phyloP scores from a whole-genome alignment of 2,797 vertebrate genomes.

The Nasua narica region DNA sequence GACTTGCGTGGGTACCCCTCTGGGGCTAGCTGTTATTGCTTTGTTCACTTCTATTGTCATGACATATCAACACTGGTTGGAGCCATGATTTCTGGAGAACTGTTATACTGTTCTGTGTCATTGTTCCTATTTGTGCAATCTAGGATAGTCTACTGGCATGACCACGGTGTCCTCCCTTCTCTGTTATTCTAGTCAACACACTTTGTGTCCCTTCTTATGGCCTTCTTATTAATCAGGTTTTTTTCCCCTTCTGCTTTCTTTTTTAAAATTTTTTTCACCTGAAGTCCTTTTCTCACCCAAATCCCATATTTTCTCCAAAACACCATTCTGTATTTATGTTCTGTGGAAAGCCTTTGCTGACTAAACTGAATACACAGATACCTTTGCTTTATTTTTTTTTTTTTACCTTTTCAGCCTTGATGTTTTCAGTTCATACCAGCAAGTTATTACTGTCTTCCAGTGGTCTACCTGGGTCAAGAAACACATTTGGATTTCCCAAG shows the following conservation, averaged over 20 bases:
- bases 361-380: neutral
- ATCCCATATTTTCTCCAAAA: constrained; percentile 15
- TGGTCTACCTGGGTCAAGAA: neutral
- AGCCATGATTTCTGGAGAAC: neutral
- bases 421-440: neutral
- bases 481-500: neutral
- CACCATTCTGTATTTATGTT: neutral
- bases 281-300: neutral
- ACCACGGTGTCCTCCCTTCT: neutral
- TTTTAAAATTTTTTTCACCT: neutral
- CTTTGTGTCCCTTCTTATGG: neutral
- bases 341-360: neutral
- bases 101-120: neutral
- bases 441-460: neutral
- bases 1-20: neutral
- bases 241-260: neutral
- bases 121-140: neutral
- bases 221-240: neutral
- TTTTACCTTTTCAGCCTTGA: neutral
- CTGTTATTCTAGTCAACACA: neutral
- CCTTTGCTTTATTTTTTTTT: neutral
- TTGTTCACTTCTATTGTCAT: neutral
- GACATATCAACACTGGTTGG: neutral
- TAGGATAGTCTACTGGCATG: neutral
- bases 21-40: neutral